Evolutionary conservation across 2,113 vertebrate species (phyloP), one percentile per base, ranked within the genome.

Genomic region (Sebastes fasciatus): DNA sequence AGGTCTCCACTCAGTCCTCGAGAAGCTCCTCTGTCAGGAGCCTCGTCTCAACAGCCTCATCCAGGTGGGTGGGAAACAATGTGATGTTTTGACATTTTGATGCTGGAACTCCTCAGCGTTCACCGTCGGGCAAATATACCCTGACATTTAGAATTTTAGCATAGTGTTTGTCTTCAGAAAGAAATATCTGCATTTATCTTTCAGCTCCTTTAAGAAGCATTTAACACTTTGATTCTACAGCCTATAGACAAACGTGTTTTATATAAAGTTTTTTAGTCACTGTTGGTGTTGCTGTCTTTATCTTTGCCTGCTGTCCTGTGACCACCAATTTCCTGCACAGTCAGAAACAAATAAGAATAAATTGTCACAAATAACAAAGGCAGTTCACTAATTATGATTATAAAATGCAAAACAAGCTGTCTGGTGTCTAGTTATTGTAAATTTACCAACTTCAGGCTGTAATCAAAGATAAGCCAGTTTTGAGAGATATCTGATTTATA

Each of bases 21-120:
- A 90, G 83, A 80, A 80, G 54, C 72, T 88, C 78, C 0, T 82
- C 80, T 12, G 26, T 77, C 64, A 89, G 90, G 34, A 91, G 77
- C 60, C 8, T 54, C 3, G 49, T 74, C 67, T 80, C 87, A 0
- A n/a, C 80, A 45, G 4, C 65, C 55, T 91, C 89, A 16, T 87
- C 78, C 70, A 93, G 93, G 94, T 94, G 63, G 42, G 92, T 86
- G 61, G 45, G 72, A 52, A 69, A 46, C 11, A 55, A 34, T 54
- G 11, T 34, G 23, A 79, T 77, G 46, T 57, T 70, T 82, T 86
- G 65, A 77, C 58, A 84, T 79, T 80, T 82, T 54, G 16, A 74
- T 74, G 40, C 26, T 63, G 12, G n/a, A 84, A 60, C 46, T 80
- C 48, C n/a, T 68, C 19, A 21, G 16, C 21, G 49, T 54, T 55